phyloP scores from a whole-genome alignment of 2,888 invertebrate genomes.

The Caenorhabditis auriculariae region DNA sequence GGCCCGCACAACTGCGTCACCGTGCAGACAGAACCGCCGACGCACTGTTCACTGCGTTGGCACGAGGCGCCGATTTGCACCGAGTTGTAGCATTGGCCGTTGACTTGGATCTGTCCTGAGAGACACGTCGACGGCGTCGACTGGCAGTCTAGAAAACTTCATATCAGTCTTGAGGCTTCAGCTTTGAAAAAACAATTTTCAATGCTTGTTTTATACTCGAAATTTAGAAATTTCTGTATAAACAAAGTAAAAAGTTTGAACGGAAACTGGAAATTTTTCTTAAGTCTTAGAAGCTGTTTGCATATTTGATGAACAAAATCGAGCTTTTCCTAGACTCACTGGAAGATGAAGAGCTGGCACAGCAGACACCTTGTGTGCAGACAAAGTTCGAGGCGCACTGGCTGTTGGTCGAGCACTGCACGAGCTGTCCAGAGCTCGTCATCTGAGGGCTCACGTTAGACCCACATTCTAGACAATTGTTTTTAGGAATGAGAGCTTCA shows the following conservation, averaged over 20 bases:
- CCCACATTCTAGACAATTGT: constrained; percentile 15
- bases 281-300: too few relatives aligned
- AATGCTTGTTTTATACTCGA: too few relatives aligned
- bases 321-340: too few relatives aligned
- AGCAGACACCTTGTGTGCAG: constrained; percentile 20
- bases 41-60: constrained; percentile 38
- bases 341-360: constrained; percentile 8
- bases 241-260: too few relatives aligned
- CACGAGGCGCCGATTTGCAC: constrained; percentile 40
- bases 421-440: constrained; percentile 8
- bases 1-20: too few relatives aligned
- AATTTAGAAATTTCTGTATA: too few relatives aligned
- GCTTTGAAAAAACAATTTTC: too few relatives aligned
- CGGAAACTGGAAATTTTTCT: too few relatives aligned
- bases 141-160: too few relatives aligned
- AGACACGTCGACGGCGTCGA: constrained; percentile 6
- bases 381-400: constrained; percentile 19
- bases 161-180: too few relatives aligned
- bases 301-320: too few relatives aligned
- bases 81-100: constrained; percentile 42
- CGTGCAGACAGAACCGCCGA: constrained; percentile 9
- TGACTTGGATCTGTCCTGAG: constrained; percentile 25
- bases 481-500: not conserved
- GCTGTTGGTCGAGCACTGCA: constrained; percentile 11
- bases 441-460: constrained; percentile 22